Percentiles rank a stretch among this genome's conserved stretches.
Evolutionary conservation across 2,888 invertebrate species (phyloP).

Genomic region (Stomorhina lunata): DNA sequence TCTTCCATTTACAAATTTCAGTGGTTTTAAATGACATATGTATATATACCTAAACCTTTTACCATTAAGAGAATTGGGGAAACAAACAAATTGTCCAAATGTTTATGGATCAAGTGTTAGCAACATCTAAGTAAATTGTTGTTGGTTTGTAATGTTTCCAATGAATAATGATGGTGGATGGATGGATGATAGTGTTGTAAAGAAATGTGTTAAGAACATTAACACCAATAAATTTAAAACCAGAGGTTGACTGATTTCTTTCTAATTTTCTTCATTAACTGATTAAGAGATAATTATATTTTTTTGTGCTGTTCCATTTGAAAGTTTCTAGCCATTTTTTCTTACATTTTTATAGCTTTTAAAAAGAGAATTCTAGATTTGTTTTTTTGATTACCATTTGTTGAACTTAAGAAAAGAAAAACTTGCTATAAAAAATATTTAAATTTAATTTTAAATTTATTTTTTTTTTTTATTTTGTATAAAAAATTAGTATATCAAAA

Average conservation of each 20-base stretch:
- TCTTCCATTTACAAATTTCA: background rate
- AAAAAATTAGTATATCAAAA: no score
- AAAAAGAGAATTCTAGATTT: no score
- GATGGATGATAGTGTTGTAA: background rate
- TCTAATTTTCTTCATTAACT: background rate
- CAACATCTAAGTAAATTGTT: no score
- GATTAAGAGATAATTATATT: background rate
- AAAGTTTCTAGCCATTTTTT: slow-evolving; percentile 24
- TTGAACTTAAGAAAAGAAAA: no score
- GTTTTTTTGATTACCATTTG: no score
- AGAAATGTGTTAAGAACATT: background rate
- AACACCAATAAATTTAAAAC: slow-evolving; percentile 12
- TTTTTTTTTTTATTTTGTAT: no score
- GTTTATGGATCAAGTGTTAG: background rate
- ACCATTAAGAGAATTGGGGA: background rate
- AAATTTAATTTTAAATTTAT: no score
- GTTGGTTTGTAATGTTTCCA: no score
- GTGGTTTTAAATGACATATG: background rate
- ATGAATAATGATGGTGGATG: no score
- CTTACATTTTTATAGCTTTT: no score
- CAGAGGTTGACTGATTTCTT: slow-evolving; percentile 26
- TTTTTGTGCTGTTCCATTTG: slow-evolving; percentile 22
- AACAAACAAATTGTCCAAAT: background rate
- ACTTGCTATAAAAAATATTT: no score
- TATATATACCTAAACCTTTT: background rate